Evolutionary conservation across 2,797 vertebrate species (phyloP).

Genomic region (Acestrorhynchus altus): DNA sequence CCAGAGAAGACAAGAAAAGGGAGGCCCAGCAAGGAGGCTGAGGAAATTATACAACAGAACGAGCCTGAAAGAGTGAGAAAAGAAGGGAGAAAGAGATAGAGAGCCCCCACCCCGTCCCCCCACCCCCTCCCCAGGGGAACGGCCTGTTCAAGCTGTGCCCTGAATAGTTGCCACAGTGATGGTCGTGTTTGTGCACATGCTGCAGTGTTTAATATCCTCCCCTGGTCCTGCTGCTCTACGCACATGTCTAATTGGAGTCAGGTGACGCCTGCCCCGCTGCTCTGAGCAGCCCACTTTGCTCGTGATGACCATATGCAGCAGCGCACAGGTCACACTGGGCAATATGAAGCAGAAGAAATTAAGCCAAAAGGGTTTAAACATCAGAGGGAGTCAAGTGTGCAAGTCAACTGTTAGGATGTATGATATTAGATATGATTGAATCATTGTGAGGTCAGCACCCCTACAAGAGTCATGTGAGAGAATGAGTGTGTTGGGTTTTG

Average conservation of each 20-base stretch:
- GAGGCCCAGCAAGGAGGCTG: not conserved
- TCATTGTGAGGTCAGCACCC: not conserved
- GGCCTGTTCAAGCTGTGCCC: conserved; percentile 44
- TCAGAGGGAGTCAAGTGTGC: not conserved
- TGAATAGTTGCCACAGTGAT: conserved; percentile 70
- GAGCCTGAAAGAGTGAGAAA: not conserved
- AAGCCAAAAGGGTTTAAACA: not conserved
- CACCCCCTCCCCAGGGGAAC: conserved; percentile 39
- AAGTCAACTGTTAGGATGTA: not conserved
- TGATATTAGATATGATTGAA: too few relatives aligned
- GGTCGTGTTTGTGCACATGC: conserved; percentile 71
- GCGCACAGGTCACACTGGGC: not conserved
- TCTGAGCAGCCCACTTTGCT: conserved; percentile 15
- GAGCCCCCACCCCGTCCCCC: conserved; percentile 29
- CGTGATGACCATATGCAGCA: conserved; percentile 12
- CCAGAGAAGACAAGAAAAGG: not conserved
- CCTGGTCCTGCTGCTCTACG: conserved; percentile 58
- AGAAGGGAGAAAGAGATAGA: not conserved
- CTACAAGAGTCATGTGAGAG: not conserved
- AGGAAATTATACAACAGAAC: conserved; percentile 10
- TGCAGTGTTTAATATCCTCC: conserved; percentile 67
- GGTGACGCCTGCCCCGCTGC: conserved; percentile 34
- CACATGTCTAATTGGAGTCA: conserved; percentile 68
- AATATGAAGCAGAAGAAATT: not conserved
- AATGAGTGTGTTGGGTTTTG: not conserved